Evolutionary conservation across 2,888 invertebrate genomes (phyloP), one percentile per base, ranked within the genome.

Genomic region (Parascotia fuliginaria): DNA sequence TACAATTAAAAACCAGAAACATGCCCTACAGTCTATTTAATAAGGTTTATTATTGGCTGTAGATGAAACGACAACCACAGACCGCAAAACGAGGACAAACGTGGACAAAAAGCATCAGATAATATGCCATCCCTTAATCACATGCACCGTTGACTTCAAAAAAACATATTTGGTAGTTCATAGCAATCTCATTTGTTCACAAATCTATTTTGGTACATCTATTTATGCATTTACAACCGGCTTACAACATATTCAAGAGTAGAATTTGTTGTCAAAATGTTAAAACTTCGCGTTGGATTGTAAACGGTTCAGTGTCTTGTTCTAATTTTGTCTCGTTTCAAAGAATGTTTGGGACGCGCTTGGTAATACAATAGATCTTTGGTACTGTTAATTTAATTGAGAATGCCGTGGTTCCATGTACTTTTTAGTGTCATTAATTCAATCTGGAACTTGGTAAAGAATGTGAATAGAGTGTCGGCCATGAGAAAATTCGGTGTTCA

Each of bases 111-210:
- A 75, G 71, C 79, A 77, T 65, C 79, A 87, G 83, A 90, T 90
- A 89, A 87, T 88, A 85, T 91, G 82, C 85, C 85, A 89, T 91
- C 90, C 90, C 86, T 87, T 91, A 91, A 92, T 92, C 89, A 91
- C 89, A 92, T 92, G 91, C 91, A 84, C 86, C 83, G 89, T 70
- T 92, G 89, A 85, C 77, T 82, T 79, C 79, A 49, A 82, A 87
- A 90, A 88, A 89, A 81, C 87, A 81, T 88, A n/a, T n/a, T 89
- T 85, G 81, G 81, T 80, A 79, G 79, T 80, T 77, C 78, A 79
- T 84, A 80, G 74, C 78, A 81, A 81, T 84, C 72, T 75, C 77
- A 77, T 82, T 83, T 77, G 81, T 82, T 77, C 76, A 67, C 67
- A 69, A 77, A 81, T 83, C 84, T 88, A 86, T 87, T 89, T 85